These are phyloP conservation scores for Zosterops japonicus DNA, from an alignment of 2,113 vertebrate genomes.

Conservation along the genomic window DNA sequence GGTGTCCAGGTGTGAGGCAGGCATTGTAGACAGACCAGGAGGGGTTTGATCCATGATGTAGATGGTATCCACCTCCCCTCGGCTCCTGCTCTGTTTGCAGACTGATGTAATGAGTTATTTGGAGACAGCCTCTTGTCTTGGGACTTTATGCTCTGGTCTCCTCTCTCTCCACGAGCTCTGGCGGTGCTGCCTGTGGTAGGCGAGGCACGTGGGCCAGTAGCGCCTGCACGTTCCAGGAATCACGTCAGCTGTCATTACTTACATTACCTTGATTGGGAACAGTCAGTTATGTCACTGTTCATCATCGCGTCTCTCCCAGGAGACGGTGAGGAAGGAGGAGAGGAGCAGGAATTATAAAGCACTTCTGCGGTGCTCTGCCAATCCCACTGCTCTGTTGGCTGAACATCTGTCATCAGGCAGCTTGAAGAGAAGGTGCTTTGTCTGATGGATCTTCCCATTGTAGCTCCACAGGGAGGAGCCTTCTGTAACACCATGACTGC, in stretches of 20 bases:
- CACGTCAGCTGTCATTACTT: constrained; percentile 71
- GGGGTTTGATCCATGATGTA: not conserved
- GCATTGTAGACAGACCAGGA: not conserved
- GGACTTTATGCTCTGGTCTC: not conserved
- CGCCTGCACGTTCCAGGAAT: constrained; percentile 52
- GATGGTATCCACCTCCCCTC: not conserved
- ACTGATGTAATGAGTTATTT: not conserved
- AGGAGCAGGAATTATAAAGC: constrained; percentile 65
- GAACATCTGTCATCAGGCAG: constrained; percentile 62
- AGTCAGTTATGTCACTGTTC: constrained; percentile 68
- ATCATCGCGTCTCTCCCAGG: constrained; percentile 48
- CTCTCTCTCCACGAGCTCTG: not conserved
- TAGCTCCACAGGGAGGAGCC: constrained; percentile 6
- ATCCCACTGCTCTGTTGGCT: constrained; percentile 9
- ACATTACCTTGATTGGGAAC: constrained; percentile 70
- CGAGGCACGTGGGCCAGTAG: not conserved
- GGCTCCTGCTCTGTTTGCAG: not conserved
- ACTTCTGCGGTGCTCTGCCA: constrained; percentile 45
- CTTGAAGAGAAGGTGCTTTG: constrained; percentile 56
- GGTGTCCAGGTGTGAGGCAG: not conserved
- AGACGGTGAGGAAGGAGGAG: constrained; percentile 53
- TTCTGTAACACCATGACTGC: not conserved
- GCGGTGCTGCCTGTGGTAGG: not conserved
- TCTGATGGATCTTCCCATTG: constrained; percentile 49
- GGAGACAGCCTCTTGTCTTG: not conserved